phyloP scores from a whole-genome alignment of 2,797 vertebrate species.

The Enoplosus armatus region DNA sequence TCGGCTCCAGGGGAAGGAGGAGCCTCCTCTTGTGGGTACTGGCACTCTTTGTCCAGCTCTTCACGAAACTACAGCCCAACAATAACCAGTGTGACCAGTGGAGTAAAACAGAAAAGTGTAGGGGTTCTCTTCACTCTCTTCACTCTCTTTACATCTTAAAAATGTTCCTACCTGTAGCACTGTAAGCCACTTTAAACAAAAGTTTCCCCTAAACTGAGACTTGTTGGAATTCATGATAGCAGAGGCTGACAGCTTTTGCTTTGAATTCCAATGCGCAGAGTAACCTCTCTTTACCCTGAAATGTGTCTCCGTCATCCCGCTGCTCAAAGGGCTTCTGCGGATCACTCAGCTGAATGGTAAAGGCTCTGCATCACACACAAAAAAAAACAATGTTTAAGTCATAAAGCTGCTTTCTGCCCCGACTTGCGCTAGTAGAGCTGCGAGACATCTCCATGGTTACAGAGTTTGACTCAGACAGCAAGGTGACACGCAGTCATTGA shows the following conservation, averaged over 20 bases:
- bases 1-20: background rate
- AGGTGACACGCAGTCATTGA: conserved; percentile 73
- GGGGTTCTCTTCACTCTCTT: background rate
- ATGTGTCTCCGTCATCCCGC: conserved; percentile 42
- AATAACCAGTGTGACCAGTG: conserved; percentile 11
- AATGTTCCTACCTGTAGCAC: conserved; percentile 2
- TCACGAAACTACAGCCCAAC: background rate
- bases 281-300: conserved; percentile 48
- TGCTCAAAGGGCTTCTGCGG: conserved; percentile 34
- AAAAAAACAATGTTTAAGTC: conserved; percentile 53
- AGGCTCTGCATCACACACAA: conserved; percentile 40
- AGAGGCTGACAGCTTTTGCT: conserved; percentile 33
- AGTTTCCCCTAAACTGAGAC: background rate
- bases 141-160: no score
- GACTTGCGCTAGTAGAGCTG: conserved; percentile 48
- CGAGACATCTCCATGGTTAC: conserved; percentile 77
- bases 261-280: conserved; percentile 42
- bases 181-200: conserved; percentile 15
- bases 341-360: conserved; percentile 48
- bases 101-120: background rate
- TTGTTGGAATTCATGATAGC: conserved; percentile 46
- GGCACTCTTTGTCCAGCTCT: background rate
- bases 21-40: conserved; percentile 59
- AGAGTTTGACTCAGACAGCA: conserved; percentile 70
- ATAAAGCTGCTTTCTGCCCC: conserved; percentile 55